These are phyloP conservation scores for Cyprinodon tularosa DNA, from an alignment of 2,113 vertebrate genomes.

Conservation along the genomic window DNA sequence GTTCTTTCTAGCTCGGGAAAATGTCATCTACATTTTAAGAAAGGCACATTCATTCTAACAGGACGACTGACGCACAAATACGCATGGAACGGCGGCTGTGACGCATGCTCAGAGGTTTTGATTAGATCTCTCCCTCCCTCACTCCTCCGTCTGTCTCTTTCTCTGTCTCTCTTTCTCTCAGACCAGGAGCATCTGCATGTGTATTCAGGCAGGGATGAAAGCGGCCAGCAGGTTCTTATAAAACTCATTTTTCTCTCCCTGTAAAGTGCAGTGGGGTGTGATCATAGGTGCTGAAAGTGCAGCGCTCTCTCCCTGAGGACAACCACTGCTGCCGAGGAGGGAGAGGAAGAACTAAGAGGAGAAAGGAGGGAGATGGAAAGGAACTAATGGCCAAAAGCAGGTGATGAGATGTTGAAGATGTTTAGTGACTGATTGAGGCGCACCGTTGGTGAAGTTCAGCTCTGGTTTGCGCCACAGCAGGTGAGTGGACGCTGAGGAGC, in stretches of 20 bases:
- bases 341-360: neutral
- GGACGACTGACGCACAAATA: neutral
- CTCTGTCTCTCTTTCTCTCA: conserved; percentile 16
- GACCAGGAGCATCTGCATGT: conserved; percentile 32
- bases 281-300: conserved; percentile 22
- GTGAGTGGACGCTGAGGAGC: conserved; percentile 35
- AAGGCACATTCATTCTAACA: neutral
- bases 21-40: neutral
- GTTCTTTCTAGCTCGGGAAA: neutral
- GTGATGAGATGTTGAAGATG: conserved; percentile 49
- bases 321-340: conserved; percentile 30
- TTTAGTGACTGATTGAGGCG: conserved; percentile 48
- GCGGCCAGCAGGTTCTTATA: conserved; percentile 31
- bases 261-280: conserved; percentile 26
- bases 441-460: conserved; percentile 42
- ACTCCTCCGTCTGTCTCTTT: conserved; percentile 8
- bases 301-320: conserved; percentile 37
- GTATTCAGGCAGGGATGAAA: conserved; percentile 43
- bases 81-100: conserved; percentile 9
- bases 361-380: neutral
- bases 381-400: conserved; percentile 40
- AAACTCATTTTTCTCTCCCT: conserved; percentile 16
- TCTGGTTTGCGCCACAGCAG: conserved; percentile 40
- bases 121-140: conserved; percentile 10
- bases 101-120: conserved; percentile 71